These are phyloP conservation scores for Diadumene lineata DNA, from an alignment of 92 coral and sea anemone species.

Conservation along the genomic window DNA sequence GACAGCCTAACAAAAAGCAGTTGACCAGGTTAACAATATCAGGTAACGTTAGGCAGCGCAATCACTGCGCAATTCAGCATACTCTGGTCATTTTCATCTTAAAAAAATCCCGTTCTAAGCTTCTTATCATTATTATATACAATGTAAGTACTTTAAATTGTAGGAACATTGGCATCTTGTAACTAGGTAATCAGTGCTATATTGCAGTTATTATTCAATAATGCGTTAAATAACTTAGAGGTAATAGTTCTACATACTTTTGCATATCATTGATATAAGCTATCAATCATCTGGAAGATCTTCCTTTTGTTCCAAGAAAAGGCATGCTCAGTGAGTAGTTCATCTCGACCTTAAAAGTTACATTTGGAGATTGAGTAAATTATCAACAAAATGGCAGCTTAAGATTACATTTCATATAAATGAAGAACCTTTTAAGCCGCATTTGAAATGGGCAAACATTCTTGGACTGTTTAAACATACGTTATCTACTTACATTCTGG, in stretches of 20 bases:
- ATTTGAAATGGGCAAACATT: not conserved
- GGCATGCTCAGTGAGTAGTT: conserved; percentile 56
- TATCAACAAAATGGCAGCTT: not conserved
- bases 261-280: conserved; percentile 34
- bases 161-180: too few relatives aligned
- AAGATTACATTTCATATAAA: not conserved
- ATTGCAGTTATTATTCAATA: too few relatives aligned
- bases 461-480: not conserved
- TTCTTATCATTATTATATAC: too few relatives aligned
- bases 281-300: conserved; percentile 22
- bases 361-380: not conserved
- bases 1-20: too few relatives aligned
- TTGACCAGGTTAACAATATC: too few relatives aligned
- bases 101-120: too few relatives aligned
- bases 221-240: too few relatives aligned
- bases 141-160: too few relatives aligned
- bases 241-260: conserved; percentile 22
- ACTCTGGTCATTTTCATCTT: too few relatives aligned
- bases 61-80: too few relatives aligned
- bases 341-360: conserved; percentile 27
- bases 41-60: too few relatives aligned
- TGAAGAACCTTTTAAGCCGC: not conserved
- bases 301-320: conserved; percentile 54
- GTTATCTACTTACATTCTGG: conserved; percentile 24
- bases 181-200: too few relatives aligned